A percentile compares a stretch with the other conserved stretches of the same genome.
These are phyloP conservation scores for Ryuthela nishihirai DNA, from an alignment of 2,888 invertebrate genomes.

Conservation along the genomic window DNA sequence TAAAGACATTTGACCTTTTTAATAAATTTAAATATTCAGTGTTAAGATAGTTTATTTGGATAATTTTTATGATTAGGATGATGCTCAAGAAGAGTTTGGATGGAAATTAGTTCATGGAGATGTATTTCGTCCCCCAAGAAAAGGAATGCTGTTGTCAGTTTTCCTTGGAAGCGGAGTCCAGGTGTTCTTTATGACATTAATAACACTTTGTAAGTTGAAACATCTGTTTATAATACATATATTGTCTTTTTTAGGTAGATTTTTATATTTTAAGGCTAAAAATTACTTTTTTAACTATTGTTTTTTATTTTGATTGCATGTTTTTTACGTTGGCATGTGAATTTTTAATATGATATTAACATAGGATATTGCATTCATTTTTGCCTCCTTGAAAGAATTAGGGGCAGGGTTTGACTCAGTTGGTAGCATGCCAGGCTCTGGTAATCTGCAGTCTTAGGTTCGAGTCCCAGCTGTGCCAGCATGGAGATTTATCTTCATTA, in stretches of 20 bases:
- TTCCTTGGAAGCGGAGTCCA: conserved; percentile 95
- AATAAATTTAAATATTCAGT: not conserved
- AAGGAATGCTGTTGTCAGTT: conserved; percentile 93
- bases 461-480: no score
- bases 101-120: conserved; percentile 65
- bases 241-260: no score
- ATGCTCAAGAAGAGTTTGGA: conserved; percentile 77
- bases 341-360: no score
- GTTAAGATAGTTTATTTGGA: not conserved
- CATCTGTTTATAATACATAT: no score
- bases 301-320: not conserved
- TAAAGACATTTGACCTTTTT: not conserved
- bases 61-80: conserved; percentile 53
- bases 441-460: no score
- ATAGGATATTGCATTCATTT: no score
- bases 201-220: conserved; percentile 69
- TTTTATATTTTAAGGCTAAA: conserved; percentile 1
- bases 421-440: no score
- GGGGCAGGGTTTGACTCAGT: no score
- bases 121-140: conserved; percentile 65
- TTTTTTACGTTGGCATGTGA: no score
- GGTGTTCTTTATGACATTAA: conserved; percentile 91
- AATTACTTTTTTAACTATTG: not conserved
- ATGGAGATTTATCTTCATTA: no score
- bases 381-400: no score